Conservation (phyloP, 2,888 invertebrate species). For the Athalia cordata region DNA sequence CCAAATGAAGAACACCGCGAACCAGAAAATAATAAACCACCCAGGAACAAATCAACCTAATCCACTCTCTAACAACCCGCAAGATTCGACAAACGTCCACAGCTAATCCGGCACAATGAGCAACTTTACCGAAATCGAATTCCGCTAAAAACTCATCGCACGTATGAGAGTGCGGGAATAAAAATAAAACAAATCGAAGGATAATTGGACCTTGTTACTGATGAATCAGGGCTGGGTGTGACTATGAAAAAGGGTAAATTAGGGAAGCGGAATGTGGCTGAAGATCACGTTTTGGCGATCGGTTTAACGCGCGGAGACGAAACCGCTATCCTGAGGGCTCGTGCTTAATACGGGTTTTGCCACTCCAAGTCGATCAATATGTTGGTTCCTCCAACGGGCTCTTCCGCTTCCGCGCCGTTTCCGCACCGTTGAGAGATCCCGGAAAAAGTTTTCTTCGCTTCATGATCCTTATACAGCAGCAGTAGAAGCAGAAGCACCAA, state of each 20-base stretch:
- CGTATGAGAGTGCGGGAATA: too few relatives aligned
- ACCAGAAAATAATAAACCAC: conserved; percentile 1
- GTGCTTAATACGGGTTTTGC: background rate
- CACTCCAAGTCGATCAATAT: conserved; percentile 34
- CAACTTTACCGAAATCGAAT: too few relatives aligned
- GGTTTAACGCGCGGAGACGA: conserved; percentile 12
- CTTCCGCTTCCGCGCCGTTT: conserved; percentile 25
- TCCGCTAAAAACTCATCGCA: too few relatives aligned
- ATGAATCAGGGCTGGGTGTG: background rate
- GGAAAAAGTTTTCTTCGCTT: background rate
- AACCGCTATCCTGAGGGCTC: conserved; percentile 12
- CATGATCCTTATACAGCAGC: background rate
- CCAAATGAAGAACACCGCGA: background rate
- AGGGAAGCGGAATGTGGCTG: too few relatives aligned
- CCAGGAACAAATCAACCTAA: background rate
- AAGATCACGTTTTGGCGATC: background rate
- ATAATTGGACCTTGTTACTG: background rate
- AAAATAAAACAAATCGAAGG: too few relatives aligned
- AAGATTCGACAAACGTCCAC: too few relatives aligned
- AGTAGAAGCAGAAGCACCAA: background rate
- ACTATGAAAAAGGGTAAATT: too few relatives aligned
- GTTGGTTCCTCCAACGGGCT: conserved; percentile 26
- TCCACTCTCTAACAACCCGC: too few relatives aligned
- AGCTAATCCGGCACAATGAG: too few relatives aligned
- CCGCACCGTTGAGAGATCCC: background rate